Conservation (phyloP, 2,113 vertebrate species). For the Nothocercus julius region DNA sequence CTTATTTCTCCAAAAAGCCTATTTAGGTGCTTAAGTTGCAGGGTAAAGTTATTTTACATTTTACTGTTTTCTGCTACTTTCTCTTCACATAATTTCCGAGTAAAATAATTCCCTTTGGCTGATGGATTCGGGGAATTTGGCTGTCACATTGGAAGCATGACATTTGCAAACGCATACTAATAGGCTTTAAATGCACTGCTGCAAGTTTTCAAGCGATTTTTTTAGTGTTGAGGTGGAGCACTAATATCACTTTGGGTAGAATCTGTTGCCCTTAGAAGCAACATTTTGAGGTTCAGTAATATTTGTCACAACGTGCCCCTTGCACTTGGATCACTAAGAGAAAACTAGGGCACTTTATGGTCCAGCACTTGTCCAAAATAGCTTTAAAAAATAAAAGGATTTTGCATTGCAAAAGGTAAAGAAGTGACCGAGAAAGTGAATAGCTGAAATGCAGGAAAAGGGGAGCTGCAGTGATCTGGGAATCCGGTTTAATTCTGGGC, state of each 20-base stretch:
- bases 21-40: neutral
- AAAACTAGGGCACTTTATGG: neutral
- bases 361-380: neutral
- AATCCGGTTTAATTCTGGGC: neutral
- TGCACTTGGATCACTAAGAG: neutral
- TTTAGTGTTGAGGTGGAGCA: neutral
- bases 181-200: conserved; percentile 45
- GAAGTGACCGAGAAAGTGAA: neutral
- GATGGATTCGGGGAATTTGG: conserved; percentile 53
- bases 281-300: conserved; percentile 29
- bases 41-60: neutral
- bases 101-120: conserved; percentile 49
- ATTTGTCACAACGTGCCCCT: neutral
- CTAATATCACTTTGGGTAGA: neutral
- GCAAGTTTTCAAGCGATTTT: conserved; percentile 6
- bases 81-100: conserved; percentile 1
- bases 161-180: conserved; percentile 47
- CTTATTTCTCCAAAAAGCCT: neutral
- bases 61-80: conserved; percentile 22
- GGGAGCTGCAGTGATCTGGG: neutral
- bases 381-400: neutral
- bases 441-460: neutral
- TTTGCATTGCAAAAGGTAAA: neutral
- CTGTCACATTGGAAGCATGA: neutral
- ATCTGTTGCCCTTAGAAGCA: conserved; percentile 22